Conservation (phyloP, 2,888 invertebrate genomes). For the Leucophenga montana region DNA sequence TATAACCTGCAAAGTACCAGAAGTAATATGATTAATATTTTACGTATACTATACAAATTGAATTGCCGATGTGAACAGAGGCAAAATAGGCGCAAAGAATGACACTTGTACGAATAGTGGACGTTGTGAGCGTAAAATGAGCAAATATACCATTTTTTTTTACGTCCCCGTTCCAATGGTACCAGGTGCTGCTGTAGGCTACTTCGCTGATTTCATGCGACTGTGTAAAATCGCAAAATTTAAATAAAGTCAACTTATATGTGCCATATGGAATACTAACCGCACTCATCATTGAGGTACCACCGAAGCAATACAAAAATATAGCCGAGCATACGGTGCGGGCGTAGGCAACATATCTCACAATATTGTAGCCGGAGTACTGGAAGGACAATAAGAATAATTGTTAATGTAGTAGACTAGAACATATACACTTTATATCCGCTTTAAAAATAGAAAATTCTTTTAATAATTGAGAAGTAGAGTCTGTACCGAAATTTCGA, state of each 20-base stretch:
- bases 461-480: too few relatives aligned
- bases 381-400: not conserved
- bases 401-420: too few relatives aligned
- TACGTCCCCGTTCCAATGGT: not conserved
- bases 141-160: not conserved
- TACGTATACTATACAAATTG: not conserved
- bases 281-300: not conserved
- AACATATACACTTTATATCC: too few relatives aligned
- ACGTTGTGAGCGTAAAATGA: not conserved
- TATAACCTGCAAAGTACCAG: conserved; percentile 4
- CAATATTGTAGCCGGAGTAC: conserved; percentile 2
- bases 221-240: not conserved
- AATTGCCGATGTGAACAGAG: conserved; percentile 6
- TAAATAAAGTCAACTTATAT: not conserved
- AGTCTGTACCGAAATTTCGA: too few relatives aligned
- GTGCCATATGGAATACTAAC: not conserved
- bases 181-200: conserved; percentile 5
- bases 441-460: too few relatives aligned
- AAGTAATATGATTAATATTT: not conserved
- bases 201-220: not conserved
- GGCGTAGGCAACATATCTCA: not conserved
- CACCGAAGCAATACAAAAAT: conserved; percentile 5
- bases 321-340: not conserved
- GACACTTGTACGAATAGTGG: not conserved
- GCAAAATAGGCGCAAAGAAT: conserved; percentile 9